Conservation (phyloP, 2,113 vertebrate genomes). For the Neogobius melanostomus region DNA sequence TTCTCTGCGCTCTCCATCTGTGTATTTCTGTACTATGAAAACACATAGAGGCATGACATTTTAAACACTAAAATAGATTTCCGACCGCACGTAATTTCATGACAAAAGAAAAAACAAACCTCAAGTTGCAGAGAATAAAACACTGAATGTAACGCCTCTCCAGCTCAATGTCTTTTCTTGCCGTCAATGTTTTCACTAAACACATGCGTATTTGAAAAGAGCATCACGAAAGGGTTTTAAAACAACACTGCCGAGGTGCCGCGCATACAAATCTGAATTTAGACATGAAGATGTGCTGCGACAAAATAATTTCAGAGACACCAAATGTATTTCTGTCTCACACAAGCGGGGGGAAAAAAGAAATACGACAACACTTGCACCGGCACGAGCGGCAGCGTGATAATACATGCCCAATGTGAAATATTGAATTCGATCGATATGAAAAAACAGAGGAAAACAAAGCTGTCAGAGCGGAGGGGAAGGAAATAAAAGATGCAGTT, state of each 20-base stretch:
- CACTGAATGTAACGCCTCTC: not conserved
- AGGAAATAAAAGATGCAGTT: not conserved
- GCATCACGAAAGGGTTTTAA: not conserved
- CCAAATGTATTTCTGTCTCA: not conserved
- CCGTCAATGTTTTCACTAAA: not conserved
- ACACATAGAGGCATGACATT: no score
- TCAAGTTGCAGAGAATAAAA: not conserved
- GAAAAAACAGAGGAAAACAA: conserved; percentile 3
- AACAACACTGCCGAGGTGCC: not conserved
- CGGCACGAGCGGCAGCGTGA: not conserved
- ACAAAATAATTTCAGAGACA: not conserved
- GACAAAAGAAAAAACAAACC: not conserved
- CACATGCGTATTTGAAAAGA: not conserved
- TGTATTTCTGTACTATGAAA: no score
- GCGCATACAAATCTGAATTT: not conserved
- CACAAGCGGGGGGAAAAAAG: not conserved
- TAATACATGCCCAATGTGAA: not conserved
- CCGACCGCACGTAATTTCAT: not conserved
- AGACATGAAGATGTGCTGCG: not conserved
- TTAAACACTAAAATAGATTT: not conserved
- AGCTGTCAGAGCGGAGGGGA: not conserved
- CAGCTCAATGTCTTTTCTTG: not conserved
- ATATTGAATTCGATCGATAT: not conserved
- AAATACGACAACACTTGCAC: not conserved
- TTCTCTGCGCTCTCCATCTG: no score